Evolutionary conservation across 1,140 invertebrate species (phyloP).

Genomic region (Oryctes rhinoceros): DNA sequence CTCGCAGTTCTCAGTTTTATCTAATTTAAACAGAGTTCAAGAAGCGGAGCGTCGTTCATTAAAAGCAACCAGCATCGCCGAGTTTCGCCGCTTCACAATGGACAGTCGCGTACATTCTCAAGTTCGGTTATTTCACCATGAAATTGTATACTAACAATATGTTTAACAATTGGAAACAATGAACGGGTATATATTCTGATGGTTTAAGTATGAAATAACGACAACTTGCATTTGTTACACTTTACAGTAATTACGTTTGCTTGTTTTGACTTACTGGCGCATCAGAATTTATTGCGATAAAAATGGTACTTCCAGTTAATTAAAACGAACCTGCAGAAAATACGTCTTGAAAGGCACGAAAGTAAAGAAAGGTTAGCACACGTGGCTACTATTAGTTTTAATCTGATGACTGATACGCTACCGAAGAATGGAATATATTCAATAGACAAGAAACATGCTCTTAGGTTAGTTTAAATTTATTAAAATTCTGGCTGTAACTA

Average conservation of each 20-base stretch:
- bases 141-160: slow-evolving; percentile 49
- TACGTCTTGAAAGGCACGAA: too few species aligned
- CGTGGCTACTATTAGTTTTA: too few species aligned
- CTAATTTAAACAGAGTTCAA: slow-evolving; percentile 5
- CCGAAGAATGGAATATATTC: too few species aligned
- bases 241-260: background rate
- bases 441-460: too few species aligned
- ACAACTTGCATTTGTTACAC: slow-evolving; percentile 33
- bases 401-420: too few species aligned
- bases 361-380: too few species aligned
- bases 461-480: too few species aligned
- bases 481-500: too few species aligned
- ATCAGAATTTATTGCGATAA: background rate
- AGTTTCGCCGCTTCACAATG: slow-evolving; percentile 24
- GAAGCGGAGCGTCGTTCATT: background rate
- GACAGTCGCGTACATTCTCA: background rate
- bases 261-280: background rate
- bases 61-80: background rate
- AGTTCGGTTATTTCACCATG: slow-evolving; percentile 41
- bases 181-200: slow-evolving; percentile 34
- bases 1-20: slow-evolving; percentile 3
- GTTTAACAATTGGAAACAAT: slow-evolving; percentile 50
- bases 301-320: too few species aligned
- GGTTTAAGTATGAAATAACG: background rate
- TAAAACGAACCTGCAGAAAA: too few species aligned